These are phyloP conservation scores for Rattus rattus DNA, from an alignment of 2,113 vertebrate species.

Conservation along the genomic window DNA sequence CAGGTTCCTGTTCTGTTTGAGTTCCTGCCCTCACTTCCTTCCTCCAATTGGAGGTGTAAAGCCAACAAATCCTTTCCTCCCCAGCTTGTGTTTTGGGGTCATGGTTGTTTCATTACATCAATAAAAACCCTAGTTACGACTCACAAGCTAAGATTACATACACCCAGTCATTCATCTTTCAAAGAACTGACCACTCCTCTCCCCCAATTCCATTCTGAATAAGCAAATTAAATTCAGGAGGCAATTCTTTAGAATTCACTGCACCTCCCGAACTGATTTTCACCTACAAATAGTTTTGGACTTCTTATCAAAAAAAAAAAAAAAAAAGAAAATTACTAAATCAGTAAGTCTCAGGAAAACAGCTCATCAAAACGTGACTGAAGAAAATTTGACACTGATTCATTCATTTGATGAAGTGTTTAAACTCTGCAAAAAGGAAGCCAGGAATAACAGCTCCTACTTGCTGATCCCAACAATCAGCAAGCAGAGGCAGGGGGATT, in stretches of 20 bases:
- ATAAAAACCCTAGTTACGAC: neutral
- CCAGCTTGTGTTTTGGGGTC: neutral
- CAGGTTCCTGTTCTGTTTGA: neutral
- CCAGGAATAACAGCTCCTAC: rapidly evolving
- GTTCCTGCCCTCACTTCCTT: neutral
- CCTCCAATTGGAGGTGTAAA: neutral
- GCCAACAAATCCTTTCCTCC: neutral
- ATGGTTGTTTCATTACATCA: neutral
- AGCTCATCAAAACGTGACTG: slow-evolving; percentile 1
- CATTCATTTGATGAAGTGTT: slow-evolving; percentile 4
- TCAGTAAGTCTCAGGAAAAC: neutral
- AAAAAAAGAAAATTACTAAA: neutral
- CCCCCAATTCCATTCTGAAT: neutral
- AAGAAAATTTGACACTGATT: neutral
- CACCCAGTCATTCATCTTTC: neutral
- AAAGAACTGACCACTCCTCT: neutral
- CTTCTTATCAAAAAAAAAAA: neutral
- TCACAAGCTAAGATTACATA: neutral
- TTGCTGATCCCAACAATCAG: neutral
- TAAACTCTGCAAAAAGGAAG: neutral
- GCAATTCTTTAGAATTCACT: neutral
- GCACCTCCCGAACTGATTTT: neutral
- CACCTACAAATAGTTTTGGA: neutral
- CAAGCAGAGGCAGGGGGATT: neutral
- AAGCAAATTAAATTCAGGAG: neutral